Percentiles rank a stretch among this genome's conserved stretches.
phyloP scores from a whole-genome alignment of 1,140 invertebrate genomes.

The Schlechtendalia chinensis region DNA sequence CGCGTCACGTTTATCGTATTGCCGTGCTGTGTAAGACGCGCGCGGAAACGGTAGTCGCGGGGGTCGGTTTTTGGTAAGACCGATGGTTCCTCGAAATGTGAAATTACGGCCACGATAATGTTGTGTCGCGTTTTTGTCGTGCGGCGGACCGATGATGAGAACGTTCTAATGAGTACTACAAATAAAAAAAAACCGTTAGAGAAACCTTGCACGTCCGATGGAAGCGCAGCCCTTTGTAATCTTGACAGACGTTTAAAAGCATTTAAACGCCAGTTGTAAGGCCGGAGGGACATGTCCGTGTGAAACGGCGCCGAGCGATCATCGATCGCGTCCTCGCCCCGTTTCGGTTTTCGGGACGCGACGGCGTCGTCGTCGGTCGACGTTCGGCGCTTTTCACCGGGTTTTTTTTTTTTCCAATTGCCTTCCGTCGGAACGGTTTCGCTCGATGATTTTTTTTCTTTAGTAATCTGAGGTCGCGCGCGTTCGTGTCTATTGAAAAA shows the following conservation, averaged over 20 bases:
- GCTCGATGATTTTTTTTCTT: constrained; percentile 42
- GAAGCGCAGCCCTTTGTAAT: constrained; percentile 44
- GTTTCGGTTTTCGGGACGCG: too few species aligned
- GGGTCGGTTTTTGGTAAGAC: too few species aligned
- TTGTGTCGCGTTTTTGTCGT: too few species aligned
- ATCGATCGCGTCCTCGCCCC: too few species aligned
- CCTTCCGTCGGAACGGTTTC: constrained; percentile 42
- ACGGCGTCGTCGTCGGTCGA: neutral
- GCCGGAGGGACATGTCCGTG: constrained; percentile 31
- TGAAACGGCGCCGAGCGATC: neutral
- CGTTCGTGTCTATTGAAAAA: neutral
- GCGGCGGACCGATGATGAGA: constrained; percentile 35
- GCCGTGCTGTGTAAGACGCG: too few species aligned
- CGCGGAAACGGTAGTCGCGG: too few species aligned
- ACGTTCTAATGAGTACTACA: constrained; percentile 26
- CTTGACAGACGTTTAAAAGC: constrained; percentile 40
- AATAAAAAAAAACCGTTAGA: constrained; percentile 36
- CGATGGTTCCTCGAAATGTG: too few species aligned
- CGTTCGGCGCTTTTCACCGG: neutral
- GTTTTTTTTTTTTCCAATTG: constrained; percentile 34
- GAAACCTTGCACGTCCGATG: constrained; percentile 45
- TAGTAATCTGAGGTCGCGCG: constrained; percentile 47
- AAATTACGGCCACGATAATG: too few species aligned
- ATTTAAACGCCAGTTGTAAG: constrained; percentile 37
- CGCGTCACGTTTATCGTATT: too few species aligned